phyloP scores from a whole-genome alignment of 2,113 vertebrate genomes.

The Stegostoma tigrinum region DNA sequence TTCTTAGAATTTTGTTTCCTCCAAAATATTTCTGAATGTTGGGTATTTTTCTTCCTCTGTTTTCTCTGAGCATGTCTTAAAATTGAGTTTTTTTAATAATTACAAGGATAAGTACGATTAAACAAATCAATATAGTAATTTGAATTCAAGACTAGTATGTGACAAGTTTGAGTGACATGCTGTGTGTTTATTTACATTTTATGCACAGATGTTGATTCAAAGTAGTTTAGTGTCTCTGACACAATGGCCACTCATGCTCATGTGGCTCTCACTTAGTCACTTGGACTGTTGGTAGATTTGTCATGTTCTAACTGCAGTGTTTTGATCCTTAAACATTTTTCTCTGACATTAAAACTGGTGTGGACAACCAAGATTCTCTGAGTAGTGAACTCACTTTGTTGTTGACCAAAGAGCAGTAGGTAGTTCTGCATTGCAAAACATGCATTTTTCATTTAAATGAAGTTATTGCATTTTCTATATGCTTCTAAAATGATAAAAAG shows the following conservation, averaged over 20 bases:
- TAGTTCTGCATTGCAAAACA: not conserved
- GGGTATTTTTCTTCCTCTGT: not conserved
- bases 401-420: not conserved
- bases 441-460: not conserved
- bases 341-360: not conserved
- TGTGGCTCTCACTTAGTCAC: no score
- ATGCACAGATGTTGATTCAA: not conserved
- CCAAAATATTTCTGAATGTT: not conserved
- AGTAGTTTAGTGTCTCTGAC: not conserved
- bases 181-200: not conserved
- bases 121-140: not conserved
- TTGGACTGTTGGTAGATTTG: not conserved
- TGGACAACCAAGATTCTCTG: not conserved
- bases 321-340: not conserved
- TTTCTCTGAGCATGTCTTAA: not conserved
- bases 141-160: not conserved
- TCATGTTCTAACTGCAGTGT: not conserved
- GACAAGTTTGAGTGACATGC: not conserved
- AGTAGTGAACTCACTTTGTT: not conserved
- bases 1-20: no score
- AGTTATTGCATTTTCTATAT: not conserved
- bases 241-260: not conserved
- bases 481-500: not conserved
- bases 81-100: not conserved
- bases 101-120: not conserved